Base-by-base conservation (phyloP, 2,888 invertebrate species). In the Vanessa cardui region DNA sequence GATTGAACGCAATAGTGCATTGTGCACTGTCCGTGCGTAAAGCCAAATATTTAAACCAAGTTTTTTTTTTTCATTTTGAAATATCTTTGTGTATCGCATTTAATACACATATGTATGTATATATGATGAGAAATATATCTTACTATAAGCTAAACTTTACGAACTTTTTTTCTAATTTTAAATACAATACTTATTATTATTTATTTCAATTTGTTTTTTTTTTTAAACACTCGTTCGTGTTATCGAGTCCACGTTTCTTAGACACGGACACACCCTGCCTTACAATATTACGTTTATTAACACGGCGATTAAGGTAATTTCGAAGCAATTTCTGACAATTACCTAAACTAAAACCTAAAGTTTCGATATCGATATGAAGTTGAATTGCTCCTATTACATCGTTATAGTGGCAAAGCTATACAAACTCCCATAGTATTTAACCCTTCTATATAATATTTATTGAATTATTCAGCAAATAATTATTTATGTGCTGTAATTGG, bases 371-470 rank as follows among this genome's bases (percentile, higher is more conserved):
- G n/a, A n/a, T n/a, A 64, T 74, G 60, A 72, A 72, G 71, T 70
- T 69, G 50, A 58, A 46, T 61, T 54, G 49, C 56, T 31, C 64
- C 62, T 71, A 72, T 69, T 64, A 72, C 56, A 63, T 59, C 56
- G 64, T 65, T 67, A 62, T 67, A 61, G 60, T 59, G 67, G 78
- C 76, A 77, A 77, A 79, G 76, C 66, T 74, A 73, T 45, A 45
- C 18, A 58, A 59, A 58, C 59, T 64, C 49, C 44, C 45, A 45
- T 20, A 21, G 58, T 44, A 44, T 45, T 59, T 52, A 61, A 61
- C 39, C 31, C 47, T 31, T 62, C 45, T 47, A 33, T 58, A 21
- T 45, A 62, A 58, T 67, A 67, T 15, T 67, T 63, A 63, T 67
- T 67, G 58, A 67, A 59, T 59, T 59, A 64, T 68, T 45, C 49